A percentile compares a stretch with the other conserved stretches of the same genome.
Conservation (phyloP, 92 coral and sea anemone species). For the Micromussa lordhowensis region DNA sequence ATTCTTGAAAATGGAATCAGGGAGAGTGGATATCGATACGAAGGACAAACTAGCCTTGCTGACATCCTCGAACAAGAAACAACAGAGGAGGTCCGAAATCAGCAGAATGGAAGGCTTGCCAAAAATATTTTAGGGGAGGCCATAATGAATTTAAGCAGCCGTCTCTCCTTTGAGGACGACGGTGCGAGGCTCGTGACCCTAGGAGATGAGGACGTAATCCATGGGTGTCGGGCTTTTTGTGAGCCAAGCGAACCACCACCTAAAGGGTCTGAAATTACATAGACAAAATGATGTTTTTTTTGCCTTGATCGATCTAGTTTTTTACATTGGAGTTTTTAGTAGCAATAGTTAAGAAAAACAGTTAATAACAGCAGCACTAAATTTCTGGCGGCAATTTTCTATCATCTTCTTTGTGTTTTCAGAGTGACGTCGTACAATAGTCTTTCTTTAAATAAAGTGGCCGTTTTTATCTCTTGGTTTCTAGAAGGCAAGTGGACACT, state of each 20-base stretch:
- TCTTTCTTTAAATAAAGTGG: no score
- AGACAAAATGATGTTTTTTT: no score
- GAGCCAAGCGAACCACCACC: background rate
- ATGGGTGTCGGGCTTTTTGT: constrained; percentile 32
- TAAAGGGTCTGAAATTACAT: no score
- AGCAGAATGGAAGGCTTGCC: constrained; percentile 49
- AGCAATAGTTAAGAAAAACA: no score
- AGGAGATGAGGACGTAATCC: constrained; percentile 27
- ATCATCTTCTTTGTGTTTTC: no score
- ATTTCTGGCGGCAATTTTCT: no score
- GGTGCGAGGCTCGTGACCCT: constrained; percentile 33
- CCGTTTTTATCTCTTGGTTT: no score
- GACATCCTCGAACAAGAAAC: background rate
- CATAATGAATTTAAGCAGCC: constrained; percentile 28
- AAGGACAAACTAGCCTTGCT: background rate
- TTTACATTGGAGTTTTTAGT: no score
- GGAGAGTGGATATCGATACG: constrained; percentile 12
- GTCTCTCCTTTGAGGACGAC: constrained; percentile 35
- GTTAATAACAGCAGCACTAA: no score
- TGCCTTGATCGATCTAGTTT: no score
- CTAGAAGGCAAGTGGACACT: no score
- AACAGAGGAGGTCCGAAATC: background rate
- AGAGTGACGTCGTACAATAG: no score
- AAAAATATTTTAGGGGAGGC: constrained; percentile 51
- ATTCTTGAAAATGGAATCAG: background rate